phyloP scores from a whole-genome alignment of 2,113 vertebrate species.

The Mormyrus iriodes region DNA sequence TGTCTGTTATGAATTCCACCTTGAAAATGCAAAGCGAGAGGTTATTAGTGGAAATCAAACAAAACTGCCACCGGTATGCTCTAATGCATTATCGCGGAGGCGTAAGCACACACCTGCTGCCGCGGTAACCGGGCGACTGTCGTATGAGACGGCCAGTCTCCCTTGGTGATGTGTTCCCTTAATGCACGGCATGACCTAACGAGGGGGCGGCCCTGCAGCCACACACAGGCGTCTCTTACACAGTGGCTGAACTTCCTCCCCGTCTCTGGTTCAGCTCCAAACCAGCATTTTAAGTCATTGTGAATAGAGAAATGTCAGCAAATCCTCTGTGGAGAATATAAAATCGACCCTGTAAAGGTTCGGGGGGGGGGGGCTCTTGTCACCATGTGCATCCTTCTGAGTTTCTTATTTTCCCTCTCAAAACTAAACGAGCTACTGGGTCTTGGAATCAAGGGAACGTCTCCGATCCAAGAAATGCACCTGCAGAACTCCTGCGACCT shows the following conservation, averaged over 20 bases:
- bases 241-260: neutral
- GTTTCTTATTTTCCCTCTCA: neutral
- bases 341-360: neutral
- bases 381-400: neutral
- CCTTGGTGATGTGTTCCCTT: neutral
- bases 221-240: neutral
- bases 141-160: neutral
- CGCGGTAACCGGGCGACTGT: neutral
- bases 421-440: neutral
- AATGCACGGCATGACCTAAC: neutral
- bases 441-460: constrained; percentile 34
- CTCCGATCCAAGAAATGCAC: constrained; percentile 29
- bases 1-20: neutral
- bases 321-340: neutral
- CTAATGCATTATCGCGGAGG: neutral
- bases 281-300: neutral
- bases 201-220: neutral
- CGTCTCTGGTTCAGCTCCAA: neutral
- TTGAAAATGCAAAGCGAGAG: neutral
- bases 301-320: neutral
- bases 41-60: constrained; percentile 18
- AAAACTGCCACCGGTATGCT: neutral
- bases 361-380: neutral
- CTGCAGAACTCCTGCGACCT: constrained; percentile 31
- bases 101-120: neutral